A percentile compares a stretch with the other conserved stretches of the same genome.
phyloP scores from a whole-genome alignment of 2,797 vertebrate genomes.

The Hippoglossus hippoglossus region DNA sequence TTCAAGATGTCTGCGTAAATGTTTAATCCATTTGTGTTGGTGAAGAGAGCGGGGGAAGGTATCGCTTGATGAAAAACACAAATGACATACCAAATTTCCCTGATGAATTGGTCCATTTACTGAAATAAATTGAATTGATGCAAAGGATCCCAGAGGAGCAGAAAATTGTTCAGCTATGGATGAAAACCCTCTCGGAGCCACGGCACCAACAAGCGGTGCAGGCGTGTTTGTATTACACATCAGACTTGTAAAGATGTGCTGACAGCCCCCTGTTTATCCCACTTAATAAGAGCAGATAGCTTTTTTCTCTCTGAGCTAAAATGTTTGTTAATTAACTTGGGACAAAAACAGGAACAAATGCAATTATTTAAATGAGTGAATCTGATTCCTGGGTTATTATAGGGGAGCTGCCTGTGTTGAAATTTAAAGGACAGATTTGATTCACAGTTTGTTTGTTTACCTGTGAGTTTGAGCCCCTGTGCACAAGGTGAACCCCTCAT shows the following conservation, averaged over 20 bases:
- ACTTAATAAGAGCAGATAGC: slow-evolving; percentile 50
- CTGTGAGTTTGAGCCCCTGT: slow-evolving; percentile 40
- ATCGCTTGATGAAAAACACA: slow-evolving; percentile 75
- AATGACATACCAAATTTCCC: slow-evolving; percentile 79
- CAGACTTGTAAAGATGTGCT: slow-evolving; percentile 70
- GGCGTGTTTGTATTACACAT: slow-evolving; percentile 72
- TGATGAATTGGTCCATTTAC: slow-evolving; percentile 81
- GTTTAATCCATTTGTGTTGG: slow-evolving; percentile 66
- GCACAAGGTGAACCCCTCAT: slow-evolving; percentile 36
- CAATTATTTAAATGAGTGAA: slow-evolving; percentile 67
- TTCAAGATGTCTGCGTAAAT: slow-evolving; percentile 55
- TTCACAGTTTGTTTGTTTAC: slow-evolving; percentile 7
- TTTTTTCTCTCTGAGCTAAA: slow-evolving; percentile 38
- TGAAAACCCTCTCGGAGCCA: slow-evolving; percentile 62
- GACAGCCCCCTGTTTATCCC: slow-evolving; percentile 69
- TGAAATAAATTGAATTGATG: slow-evolving; percentile 84
- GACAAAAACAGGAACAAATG: slow-evolving; percentile 59
- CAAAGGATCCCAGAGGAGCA: slow-evolving; percentile 77
- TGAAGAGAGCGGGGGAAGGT: slow-evolving; percentile 50
- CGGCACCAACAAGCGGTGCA: slow-evolving; percentile 53
- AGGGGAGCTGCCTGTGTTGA: slow-evolving; percentile 30
- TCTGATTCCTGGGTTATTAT: slow-evolving; percentile 49
- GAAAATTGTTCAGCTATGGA: slow-evolving; percentile 79
- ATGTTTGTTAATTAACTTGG: slow-evolving; percentile 63
- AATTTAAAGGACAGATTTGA: slow-evolving; percentile 25